Evolutionary conservation across 2,797 vertebrate genomes (phyloP).

Genomic region (Paramormyrops hopkinsi): DNA sequence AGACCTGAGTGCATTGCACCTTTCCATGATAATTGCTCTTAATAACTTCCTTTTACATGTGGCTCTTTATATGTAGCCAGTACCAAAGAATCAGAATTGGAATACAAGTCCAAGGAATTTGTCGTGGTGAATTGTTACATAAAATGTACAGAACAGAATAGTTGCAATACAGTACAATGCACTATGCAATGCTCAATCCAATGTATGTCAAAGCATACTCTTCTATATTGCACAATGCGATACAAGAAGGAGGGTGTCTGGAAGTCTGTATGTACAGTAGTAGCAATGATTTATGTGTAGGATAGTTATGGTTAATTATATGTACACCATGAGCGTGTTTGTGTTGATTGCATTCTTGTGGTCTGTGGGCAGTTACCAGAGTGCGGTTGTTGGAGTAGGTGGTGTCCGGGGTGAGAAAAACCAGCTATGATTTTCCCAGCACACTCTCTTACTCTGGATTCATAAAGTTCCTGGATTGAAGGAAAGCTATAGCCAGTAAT

Average conservation of each 20-base stretch:
- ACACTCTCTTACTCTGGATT: neutral
- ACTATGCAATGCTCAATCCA: neutral
- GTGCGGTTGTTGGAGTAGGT: neutral
- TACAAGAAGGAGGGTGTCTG: neutral
- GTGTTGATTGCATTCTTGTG: neutral
- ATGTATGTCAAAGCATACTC: neutral
- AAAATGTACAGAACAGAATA: neutral
- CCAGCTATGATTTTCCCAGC: neutral
- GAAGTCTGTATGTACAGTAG: neutral
- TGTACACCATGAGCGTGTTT: neutral
- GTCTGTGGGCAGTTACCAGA: neutral
- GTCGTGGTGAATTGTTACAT: neutral
- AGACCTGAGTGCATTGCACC: conserved; percentile 22
- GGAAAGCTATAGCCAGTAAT: neutral
- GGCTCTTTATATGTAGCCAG: neutral
- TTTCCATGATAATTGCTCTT: conserved; percentile 41
- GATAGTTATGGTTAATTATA: neutral
- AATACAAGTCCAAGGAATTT: neutral
- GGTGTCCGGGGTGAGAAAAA: neutral
- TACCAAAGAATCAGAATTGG: neutral
- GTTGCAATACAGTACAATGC: neutral
- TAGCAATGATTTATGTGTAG: neutral
- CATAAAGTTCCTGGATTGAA: neutral
- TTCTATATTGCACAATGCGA: neutral
- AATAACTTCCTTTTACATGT: conserved; percentile 34